These are phyloP conservation scores for Montipora capricornis DNA, from an alignment of 64 coral and sea anemone genomes.

Conservation along the genomic window DNA sequence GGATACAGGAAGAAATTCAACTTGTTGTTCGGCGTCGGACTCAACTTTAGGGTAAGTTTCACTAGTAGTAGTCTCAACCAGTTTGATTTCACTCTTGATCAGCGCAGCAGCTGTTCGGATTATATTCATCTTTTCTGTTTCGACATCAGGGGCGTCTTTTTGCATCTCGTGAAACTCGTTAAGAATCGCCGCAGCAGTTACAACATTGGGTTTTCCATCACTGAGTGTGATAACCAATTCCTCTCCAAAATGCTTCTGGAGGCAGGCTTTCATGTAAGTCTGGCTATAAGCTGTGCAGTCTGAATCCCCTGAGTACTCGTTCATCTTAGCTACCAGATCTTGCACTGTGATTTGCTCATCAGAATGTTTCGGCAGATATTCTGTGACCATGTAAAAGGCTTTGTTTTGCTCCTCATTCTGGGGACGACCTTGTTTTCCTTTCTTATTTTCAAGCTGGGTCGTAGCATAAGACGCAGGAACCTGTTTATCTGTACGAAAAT, in stretches of 20 bases:
- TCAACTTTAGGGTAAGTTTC: neutral
- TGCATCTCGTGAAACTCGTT: conserved; percentile 58
- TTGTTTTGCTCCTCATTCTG: too few species aligned
- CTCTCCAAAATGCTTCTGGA: conserved; percentile 32
- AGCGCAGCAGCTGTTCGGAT: conserved; percentile 32
- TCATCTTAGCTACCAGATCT: neutral
- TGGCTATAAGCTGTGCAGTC: too few species aligned
- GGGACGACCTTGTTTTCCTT: too few species aligned
- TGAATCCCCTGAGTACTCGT: too few species aligned
- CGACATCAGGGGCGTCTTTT: neutral
- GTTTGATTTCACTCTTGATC: conserved; percentile 35
- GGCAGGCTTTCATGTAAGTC: too few species aligned
- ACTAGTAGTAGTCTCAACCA: neutral
- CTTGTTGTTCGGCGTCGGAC: neutral
- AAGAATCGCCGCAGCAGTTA: conserved; percentile 40
- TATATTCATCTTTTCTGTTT: conserved; percentile 36
- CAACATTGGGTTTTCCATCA: conserved; percentile 44
- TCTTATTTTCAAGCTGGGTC: too few species aligned
- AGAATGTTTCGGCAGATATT: too few species aligned
- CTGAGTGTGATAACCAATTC: conserved; percentile 23
- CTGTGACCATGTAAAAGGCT: too few species aligned
- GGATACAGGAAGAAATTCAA: too few species aligned
- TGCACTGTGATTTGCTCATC: too few species aligned
- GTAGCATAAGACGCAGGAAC: too few species aligned
- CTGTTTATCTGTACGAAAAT: too few species aligned